Evolutionary conservation across 2,113 vertebrate genomes (phyloP), one percentile per base, ranked within the genome.

Genomic region (Addax nasomaculatus): DNA sequence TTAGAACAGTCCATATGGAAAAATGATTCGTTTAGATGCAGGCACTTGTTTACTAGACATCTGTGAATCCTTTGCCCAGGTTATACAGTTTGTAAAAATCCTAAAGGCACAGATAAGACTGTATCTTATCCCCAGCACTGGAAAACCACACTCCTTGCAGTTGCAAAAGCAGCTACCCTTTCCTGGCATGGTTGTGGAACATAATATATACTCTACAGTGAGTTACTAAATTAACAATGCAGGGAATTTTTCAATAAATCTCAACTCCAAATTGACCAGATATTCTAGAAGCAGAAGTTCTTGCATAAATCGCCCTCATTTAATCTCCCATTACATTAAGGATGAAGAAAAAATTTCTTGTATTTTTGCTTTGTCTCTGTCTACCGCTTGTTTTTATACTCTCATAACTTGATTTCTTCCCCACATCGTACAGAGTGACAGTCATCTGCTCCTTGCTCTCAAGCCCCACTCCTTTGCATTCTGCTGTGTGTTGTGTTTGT

Each of bases 281-380:
- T 45, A 90, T 84, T 87, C 14, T 62, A 58, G 33, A 88, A 70
- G 30, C 76, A 89, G 81, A 89, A 78, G 91, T 53, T 45, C 23
- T 62, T 60, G 23, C 67, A 11, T 14, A 58, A 67, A 51, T 29
- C 0, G 58, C 36, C 55, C 25, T 27, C 25, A 39, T 39, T 80
- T 81, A 81, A 36, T 53, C 30, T 81, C 17, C 4, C n/a, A 49
- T 95, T 64, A 58, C 10, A 67, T 85, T 89, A 15, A 27, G 21
- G 2, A 16, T 64, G 45, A 78, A 67, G 36, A 58, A 73, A 88
- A 53, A 27, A 19, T 62, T 62, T 36, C 8, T 25, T 64, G 4
- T 53, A 36, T 67, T 78, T 60, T 89, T 85, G 73, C 21, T 17
- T 5, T 39, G 29, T 47, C n/a, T 93, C 16, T 88, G 25, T 49